These are phyloP conservation scores for Dallia pectoralis DNA, from an alignment of 2,797 vertebrate genomes.

Conservation along the genomic window DNA sequence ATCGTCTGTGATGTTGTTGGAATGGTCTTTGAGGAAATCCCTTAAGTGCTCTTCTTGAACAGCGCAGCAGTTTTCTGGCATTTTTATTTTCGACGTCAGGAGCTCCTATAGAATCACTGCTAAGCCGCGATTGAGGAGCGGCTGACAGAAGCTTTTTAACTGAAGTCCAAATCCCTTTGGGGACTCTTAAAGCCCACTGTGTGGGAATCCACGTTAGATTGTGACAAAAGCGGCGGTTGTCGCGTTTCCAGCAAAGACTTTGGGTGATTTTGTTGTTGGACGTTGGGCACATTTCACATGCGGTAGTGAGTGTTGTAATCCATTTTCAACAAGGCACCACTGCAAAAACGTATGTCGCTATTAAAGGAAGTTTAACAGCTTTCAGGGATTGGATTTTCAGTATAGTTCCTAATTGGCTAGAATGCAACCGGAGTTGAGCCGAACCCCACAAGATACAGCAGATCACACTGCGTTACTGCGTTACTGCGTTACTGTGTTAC, in stretches of 20 bases:
- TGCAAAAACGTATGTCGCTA: not conserved
- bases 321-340: not conserved
- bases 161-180: not conserved
- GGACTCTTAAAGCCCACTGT: not conserved
- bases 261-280: not conserved
- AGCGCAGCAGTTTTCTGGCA: slow-evolving; percentile 62
- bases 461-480: too few species aligned
- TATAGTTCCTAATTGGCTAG: not conserved
- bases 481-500: too few species aligned
- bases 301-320: not conserved
- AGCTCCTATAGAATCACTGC: slow-evolving; percentile 44
- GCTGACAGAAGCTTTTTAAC: slow-evolving; percentile 45
- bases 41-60: slow-evolving; percentile 57
- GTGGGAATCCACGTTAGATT: not conserved
- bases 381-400: not conserved
- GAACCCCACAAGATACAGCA: too few species aligned
- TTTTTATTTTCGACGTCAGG: slow-evolving; percentile 50
- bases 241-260: not conserved
- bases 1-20: slow-evolving; percentile 39
- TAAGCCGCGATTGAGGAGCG: slow-evolving; percentile 45
- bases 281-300: not conserved
- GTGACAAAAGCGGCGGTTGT: not conserved
- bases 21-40: slow-evolving; percentile 49
- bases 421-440: not conserved
- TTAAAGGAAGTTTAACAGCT: not conserved